Evolutionary conservation across 2,888 invertebrate species (phyloP).

Genomic region (Antheraea assamensis): DNA sequence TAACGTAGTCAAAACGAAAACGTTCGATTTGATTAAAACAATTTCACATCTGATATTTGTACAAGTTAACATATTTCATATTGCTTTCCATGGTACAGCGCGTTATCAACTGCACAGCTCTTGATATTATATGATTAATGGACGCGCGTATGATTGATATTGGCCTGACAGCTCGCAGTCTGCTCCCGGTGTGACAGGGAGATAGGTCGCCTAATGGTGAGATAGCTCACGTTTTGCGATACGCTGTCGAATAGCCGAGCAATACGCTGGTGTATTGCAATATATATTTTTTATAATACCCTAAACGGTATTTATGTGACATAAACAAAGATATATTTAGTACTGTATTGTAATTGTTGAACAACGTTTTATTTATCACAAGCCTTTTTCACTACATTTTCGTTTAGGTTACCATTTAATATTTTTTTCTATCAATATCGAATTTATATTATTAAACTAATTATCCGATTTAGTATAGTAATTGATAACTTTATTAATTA

Average conservation of each 20-base stretch:
- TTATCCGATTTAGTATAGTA: too few relatives aligned
- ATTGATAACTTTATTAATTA: too few relatives aligned
- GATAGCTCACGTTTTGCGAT: conserved; percentile 19
- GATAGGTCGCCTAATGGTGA: conserved; percentile 10
- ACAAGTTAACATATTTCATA: conserved; percentile 15
- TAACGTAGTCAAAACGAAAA: neutral
- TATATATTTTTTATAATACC: neutral
- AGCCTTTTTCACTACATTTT: neutral
- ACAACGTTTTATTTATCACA: neutral
- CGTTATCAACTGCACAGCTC: conserved; percentile 19
- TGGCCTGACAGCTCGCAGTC: conserved; percentile 8
- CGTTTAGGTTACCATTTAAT: too few relatives aligned
- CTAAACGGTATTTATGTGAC: neutral
- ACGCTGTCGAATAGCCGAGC: conserved; percentile 5
- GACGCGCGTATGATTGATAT: conserved; percentile 20
- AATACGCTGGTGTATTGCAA: neutral
- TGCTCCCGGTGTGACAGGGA: conserved; percentile 11
- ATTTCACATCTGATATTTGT: conserved; percentile 7
- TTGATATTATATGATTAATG: conserved; percentile 16
- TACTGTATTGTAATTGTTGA: neutral
- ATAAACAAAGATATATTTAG: neutral
- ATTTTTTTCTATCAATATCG: too few relatives aligned
- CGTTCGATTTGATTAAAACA: neutral
- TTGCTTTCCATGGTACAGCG: conserved; percentile 13
- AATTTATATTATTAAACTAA: too few relatives aligned